Base-by-base conservation (phyloP, 2,888 invertebrate species). In the Oscheius sp. region DNA sequence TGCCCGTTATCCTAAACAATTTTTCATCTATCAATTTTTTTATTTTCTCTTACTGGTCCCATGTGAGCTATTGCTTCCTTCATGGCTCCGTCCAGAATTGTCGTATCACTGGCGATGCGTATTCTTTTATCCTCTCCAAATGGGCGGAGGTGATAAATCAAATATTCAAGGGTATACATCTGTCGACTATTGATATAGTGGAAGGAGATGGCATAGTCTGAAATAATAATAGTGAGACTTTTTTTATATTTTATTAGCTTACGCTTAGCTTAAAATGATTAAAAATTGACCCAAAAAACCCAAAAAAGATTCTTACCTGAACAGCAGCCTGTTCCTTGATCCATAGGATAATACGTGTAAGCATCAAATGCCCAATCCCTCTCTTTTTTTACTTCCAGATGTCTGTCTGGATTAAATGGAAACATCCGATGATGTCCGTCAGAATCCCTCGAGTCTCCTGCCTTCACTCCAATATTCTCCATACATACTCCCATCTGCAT, bases 141-240 rank as follows among this genome's bases (percentile, higher is more conserved):
- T 22, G 90, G 95, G 69, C 93, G 90, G 72, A 97, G 89, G 86
- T 96, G 95, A 87, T 97, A 96, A 84, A 96, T 92, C 70, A 96
- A 88, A 87, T 95, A 97, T 84, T 97, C 95, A 68, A 95, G 86
- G 8, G 94, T 92, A 86, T 96, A 95, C 93, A 97, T 94, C 87
- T 92, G 91, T 83, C 92, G 91, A 0, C 94, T 72, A 47, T 70
- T 77, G 50, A 94, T 92, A 87, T 95, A 95, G 88, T 95, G 95
- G 89, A 97, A 95, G 0, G 94, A 93, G 12, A 97, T 91, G 0
- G 95, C 94, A 86, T 93, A 92, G 86, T 94, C 95, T 0, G 94
- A 94, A 86, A 26, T 17, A 36, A 8, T 14, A 36, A 36, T 9
- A 36, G 8, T 36, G 14, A 14, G 8, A n/a, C n/a, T n/a, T 9